Evolutionary conservation across 1,140 invertebrate species (phyloP).

Genomic region (Trichoplusia ni): DNA sequence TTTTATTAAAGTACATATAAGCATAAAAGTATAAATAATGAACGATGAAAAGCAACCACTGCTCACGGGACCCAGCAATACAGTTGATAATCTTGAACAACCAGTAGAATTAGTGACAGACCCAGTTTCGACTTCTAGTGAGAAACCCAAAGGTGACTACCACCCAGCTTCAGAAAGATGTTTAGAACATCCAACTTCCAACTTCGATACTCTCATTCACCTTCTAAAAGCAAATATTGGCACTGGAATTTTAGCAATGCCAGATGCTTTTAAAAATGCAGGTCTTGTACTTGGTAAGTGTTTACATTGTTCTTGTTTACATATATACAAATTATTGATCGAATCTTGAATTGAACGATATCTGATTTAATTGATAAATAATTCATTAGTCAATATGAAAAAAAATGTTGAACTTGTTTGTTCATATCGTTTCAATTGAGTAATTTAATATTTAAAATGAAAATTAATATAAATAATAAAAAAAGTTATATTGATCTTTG

Average conservation of each 20-base stretch:
- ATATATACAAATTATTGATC: too few species aligned
- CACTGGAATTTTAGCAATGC: conserved; percentile 93
- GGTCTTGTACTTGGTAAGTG: conserved; percentile 87
- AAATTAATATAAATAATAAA: not conserved
- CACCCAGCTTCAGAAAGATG: conserved; percentile 85
- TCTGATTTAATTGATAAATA: too few species aligned
- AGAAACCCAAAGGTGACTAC: conserved; percentile 75
- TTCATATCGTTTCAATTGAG: too few species aligned
- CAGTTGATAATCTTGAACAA: conserved; percentile 65
- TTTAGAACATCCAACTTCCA: conserved; percentile 89
- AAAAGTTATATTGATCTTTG: too few species aligned
- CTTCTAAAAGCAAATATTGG: conserved; percentile 92
- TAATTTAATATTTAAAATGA: not conserved
- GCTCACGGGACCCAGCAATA: conserved; percentile 71
- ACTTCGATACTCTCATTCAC: conserved; percentile 90
- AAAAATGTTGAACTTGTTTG: too few species aligned
- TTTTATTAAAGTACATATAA: conserved; percentile 27
- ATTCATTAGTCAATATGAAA: too few species aligned
- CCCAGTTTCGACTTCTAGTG: conserved; percentile 53
- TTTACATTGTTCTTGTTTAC: not conserved
- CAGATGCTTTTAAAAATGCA: conserved; percentile 91
- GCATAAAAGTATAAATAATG: conserved; percentile 51
- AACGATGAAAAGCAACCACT: conserved; percentile 82
- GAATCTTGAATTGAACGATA: too few species aligned
- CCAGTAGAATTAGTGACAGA: conserved; percentile 60